Base-by-base conservation (phyloP, 2,888 invertebrate genomes). In the Phorcus lineatus region DNA sequence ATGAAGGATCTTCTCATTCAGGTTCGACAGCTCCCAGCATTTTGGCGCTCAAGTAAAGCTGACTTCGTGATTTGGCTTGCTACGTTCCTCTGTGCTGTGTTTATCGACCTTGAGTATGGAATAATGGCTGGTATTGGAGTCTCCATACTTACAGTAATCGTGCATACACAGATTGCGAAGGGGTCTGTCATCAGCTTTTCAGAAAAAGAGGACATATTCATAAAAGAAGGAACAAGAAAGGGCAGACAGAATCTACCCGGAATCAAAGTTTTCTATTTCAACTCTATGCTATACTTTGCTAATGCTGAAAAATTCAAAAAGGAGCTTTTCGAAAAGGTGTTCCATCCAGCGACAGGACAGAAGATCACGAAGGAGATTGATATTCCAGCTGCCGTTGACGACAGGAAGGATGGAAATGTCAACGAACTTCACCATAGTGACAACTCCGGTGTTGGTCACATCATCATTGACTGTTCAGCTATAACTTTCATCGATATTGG, bases 31-130 rank as follows among this genome's bases (percentile, higher is more conserved):
- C 93, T 97, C 0, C 92, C 94, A 22, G 94, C 94, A 85, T 95
- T 96, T 85, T 97, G 96, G 96, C 95, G 94, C 86, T 93, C 96
- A 24, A 97, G 96, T 85, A 95, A 95, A 88, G 93, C 96, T 88
- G 97, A 98, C 91, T 97, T 96, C 0, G 87, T 95, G 16, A 88
- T 89, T 11, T 91, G 91, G 90, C 54, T 91, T 0, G 62, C 85
- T 11, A 90, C 91, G 2, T 89, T 86, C 74, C n/a, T 84, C 1
- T 78, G 86, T 53, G 84, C 86, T 1, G 83, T 89, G 11, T 74
- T 91, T 6, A 82, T 88, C 1, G 89, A 90, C 80, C 84, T 91
- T 31, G 88, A 87, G 17, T 83, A 89, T 67, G 92, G 91, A 13
- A 83, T 92, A 2, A 82, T 87, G 13, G 81, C 86, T 17, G 92